Conservation (phyloP, 2,797 vertebrate genomes). For the Falco berigora region DNA sequence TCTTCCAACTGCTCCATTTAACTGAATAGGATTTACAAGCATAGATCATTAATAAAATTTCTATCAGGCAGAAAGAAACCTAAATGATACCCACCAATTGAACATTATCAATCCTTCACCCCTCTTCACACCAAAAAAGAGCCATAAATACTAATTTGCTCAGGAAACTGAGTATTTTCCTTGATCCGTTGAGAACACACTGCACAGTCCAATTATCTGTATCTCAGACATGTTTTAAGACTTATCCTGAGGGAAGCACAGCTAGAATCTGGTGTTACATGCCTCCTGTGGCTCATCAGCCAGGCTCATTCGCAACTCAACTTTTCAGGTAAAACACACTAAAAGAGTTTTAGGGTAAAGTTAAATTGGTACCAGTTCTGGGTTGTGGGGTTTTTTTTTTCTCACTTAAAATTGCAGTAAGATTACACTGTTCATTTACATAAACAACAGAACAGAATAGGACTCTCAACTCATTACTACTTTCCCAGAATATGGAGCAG, state of each 20-base stretch:
- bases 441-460: neutral
- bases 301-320: neutral
- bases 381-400: neutral
- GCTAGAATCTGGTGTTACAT: neutral
- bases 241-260: neutral
- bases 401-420: neutral
- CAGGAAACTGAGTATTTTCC: neutral
- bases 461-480: neutral
- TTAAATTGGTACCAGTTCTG: neutral
- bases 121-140: neutral
- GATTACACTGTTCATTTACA: neutral
- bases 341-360: neutral
- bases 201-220: neutral
- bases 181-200: neutral
- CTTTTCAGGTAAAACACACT: neutral
- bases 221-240: neutral
- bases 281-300: neutral
- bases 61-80: neutral
- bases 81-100: neutral
- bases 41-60: neutral
- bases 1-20: neutral
- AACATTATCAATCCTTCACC: neutral
- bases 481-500: neutral
- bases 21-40: neutral
- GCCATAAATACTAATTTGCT: neutral